A percentile compares a stretch with the other conserved stretches of the same genome.
Evolutionary conservation across 2,113 vertebrate genomes (phyloP).

Genomic region (Cebus imitator): DNA sequence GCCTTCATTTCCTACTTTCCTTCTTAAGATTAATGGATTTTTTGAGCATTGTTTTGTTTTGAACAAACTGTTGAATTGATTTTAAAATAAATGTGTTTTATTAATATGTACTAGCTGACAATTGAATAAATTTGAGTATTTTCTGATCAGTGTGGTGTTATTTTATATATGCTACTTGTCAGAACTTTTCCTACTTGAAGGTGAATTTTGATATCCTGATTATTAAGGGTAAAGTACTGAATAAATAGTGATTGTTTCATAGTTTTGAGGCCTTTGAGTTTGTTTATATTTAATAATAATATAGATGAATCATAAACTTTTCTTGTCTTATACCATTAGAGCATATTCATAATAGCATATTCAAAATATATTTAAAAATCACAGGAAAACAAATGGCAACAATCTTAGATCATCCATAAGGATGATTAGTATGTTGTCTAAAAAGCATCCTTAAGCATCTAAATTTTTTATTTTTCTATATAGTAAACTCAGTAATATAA

Average conservation of each 20-base stretch:
- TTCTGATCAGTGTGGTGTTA: not conserved
- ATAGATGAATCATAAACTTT: not conserved
- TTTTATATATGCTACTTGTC: not conserved
- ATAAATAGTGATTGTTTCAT: not conserved
- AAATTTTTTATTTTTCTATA: not conserved
- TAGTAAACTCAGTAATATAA: not conserved
- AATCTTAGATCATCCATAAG: not conserved
- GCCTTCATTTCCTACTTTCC: constrained; percentile 7
- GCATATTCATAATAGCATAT: not conserved
- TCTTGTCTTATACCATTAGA: not conserved
- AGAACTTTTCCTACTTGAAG: not conserved
- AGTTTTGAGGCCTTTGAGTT: not conserved
- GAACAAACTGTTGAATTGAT: constrained; percentile 48
- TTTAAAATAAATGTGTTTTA: constrained; percentile 55
- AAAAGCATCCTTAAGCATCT: not conserved
- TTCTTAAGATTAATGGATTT: constrained; percentile 61
- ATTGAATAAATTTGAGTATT: not conserved
- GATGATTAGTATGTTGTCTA: not conserved
- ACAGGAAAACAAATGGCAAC: not conserved
- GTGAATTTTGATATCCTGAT: not conserved
- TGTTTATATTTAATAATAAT: not conserved
- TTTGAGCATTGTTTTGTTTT: constrained; percentile 46
- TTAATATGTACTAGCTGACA: constrained; percentile 7
- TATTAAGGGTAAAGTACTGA: not conserved
- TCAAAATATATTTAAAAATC: constrained; percentile 14